phyloP scores from a whole-genome alignment of 2,797 vertebrate species.

The Varecia variegata region DNA sequence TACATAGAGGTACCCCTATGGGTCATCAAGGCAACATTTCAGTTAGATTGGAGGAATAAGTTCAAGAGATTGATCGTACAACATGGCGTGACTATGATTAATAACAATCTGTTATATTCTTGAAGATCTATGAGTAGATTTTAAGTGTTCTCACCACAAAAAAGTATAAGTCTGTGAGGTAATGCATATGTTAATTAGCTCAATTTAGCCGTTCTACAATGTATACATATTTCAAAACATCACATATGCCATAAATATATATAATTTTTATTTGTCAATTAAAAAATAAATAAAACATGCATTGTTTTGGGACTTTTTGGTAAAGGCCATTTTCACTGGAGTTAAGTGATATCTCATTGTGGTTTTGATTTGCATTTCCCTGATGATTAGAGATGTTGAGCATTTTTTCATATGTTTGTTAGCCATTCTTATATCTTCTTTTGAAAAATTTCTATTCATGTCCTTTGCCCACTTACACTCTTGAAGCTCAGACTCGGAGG shows the following conservation, averaged over 20 bases:
- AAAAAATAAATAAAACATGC: background rate
- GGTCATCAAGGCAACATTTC: background rate
- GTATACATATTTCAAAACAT: background rate
- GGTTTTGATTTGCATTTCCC: no score
- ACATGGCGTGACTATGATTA: no score
- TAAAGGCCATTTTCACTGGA: no score
- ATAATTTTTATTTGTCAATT: background rate
- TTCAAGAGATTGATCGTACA: background rate
- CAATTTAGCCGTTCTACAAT: background rate
- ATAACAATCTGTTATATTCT: background rate
- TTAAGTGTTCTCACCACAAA: background rate
- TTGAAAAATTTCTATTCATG: no score
- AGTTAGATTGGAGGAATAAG: background rate
- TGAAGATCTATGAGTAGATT: background rate
- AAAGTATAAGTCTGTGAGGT: background rate
- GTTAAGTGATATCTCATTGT: no score
- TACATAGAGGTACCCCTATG: background rate
- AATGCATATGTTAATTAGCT: background rate
- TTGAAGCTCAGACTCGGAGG: no score
- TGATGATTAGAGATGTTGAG: no score
- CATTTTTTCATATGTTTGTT: no score
- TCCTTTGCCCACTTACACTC: no score
- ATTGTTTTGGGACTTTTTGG: no score
- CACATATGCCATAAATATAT: background rate
- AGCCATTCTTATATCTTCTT: no score